phyloP scores from a whole-genome alignment of 2,113 vertebrate species.

The Sphyrna mokarran region DNA sequence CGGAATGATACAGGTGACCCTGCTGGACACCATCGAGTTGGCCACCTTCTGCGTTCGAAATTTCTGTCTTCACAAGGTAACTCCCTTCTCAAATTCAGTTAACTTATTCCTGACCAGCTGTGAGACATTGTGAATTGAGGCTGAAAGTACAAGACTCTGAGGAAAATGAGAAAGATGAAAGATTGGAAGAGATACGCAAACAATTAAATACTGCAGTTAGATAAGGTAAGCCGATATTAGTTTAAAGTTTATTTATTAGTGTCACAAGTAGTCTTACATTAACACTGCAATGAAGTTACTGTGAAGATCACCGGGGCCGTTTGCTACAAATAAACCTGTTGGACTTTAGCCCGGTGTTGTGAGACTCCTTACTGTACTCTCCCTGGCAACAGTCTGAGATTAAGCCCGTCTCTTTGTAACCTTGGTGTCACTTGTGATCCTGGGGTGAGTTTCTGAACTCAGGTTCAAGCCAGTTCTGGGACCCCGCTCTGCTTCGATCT shows the following conservation, averaged over 20 bases:
- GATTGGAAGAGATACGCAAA: not conserved
- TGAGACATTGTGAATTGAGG: not conserved
- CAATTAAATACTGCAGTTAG: not conserved
- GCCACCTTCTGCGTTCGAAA: conserved; percentile 95
- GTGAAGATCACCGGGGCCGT: no score
- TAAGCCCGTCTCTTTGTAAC: not conserved
- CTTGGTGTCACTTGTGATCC: not conserved
- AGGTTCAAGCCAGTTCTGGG: not conserved
- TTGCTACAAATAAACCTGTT: no score
- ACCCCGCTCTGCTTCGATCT: not conserved
- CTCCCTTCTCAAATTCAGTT: not conserved
- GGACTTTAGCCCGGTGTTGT: no score
- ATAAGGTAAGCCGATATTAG: not conserved
- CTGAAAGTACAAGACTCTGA: not conserved
- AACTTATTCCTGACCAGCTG: not conserved
- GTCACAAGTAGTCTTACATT: no score
- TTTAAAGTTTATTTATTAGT: no score
- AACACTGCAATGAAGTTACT: no score
- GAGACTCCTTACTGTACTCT: not conserved
- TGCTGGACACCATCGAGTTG: conserved; percentile 90
- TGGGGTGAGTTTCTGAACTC: not conserved
- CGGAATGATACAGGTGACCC: conserved; percentile 90
- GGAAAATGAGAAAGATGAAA: not conserved
- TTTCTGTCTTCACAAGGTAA: conserved; percentile 92
- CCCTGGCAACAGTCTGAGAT: not conserved